These are phyloP conservation scores for Lacerta bilineata DNA, from an alignment of 2,797 vertebrate species.

Conservation along the genomic window DNA sequence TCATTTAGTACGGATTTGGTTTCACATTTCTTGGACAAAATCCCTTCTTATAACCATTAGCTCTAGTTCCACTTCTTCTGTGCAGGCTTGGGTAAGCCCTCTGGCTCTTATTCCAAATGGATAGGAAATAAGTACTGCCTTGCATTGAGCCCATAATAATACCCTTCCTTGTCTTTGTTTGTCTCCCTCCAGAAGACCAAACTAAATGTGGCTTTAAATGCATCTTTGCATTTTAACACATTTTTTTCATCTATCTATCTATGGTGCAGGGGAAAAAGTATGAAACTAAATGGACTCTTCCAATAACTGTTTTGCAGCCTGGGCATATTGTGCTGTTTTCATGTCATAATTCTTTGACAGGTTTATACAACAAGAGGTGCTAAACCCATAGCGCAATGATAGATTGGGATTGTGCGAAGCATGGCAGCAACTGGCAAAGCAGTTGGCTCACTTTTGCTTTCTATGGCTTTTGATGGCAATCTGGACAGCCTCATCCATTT, in stretches of 20 bases:
- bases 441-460: slow-evolving; percentile 59
- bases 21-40: not conserved
- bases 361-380: slow-evolving; percentile 74
- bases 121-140: not conserved
- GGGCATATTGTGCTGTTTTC: slow-evolving; percentile 74
- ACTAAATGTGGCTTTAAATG: too few relatives aligned
- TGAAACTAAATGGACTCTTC: slow-evolving; percentile 78
- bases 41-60: not conserved
- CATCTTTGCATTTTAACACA: not conserved
- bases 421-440: slow-evolving; percentile 52
- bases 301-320: slow-evolving; percentile 73
- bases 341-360: slow-evolving; percentile 74
- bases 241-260: too few relatives aligned
- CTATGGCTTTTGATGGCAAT: slow-evolving; percentile 55
- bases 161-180: too few relatives aligned
- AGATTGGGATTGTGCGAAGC: slow-evolving; percentile 72
- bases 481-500: slow-evolving; percentile 57
- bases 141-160: not conserved
- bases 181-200: not conserved
- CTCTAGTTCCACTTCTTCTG: too few relatives aligned
- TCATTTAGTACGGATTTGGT: not conserved
- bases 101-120: too few relatives aligned
- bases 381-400: slow-evolving; percentile 66
- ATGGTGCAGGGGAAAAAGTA: slow-evolving; percentile 61
- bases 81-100: not conserved